Evolutionary conservation across 2,888 invertebrate species (phyloP), one percentile per base, ranked within the genome.

Genomic region (Agrotis puta): DNA sequence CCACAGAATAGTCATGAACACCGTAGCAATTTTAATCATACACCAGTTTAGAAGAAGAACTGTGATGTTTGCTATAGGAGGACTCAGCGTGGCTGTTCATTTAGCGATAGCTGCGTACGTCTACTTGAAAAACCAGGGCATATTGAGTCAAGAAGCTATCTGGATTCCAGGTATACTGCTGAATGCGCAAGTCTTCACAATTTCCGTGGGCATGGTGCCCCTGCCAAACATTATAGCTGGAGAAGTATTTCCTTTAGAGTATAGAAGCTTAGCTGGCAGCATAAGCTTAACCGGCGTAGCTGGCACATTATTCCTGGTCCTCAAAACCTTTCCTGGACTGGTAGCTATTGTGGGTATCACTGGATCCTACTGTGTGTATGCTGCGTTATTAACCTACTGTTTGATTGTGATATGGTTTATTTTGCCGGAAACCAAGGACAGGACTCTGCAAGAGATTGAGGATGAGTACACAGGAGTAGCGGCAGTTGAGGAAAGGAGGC

Each of bases 211-310:
- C 0, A 93, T 97, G 86, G 92, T 97, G 14, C 97, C 97, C 0
- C 85, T 98, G 67, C 97, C 98, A 0, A 97, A 97, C 93, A 96
- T 97, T 2, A 96, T 98, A 92, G 96, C 97, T 57, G 96, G 64
- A 94, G 97, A 62, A 97, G 97, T 45, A 89, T 97, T 0, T 39
- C 39, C 39, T 11, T 39, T 39, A 39, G 39, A 39, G 39, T 11
- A 39, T 39, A 39, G 39, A 39, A 39, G 39, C 2, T 39, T 39
- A 39, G 97, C 97, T 0, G 96, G 97, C 0, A 97, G 97, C 0
- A 92, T 97, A 14, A 96, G 97, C 16, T 92, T 97, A n/a, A 95
- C 96, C 33, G 94, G 96, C 3, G 95, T 96, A 18, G 97, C 97
- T 62, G 83, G 95, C 1, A 94, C 97, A 50, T 96, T 97, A 77